Percentiles rank a stretch among this genome's conserved stretches.
These are phyloP conservation scores for Beris morrisii DNA, from an alignment of 2,888 invertebrate genomes.

Conservation along the genomic window DNA sequence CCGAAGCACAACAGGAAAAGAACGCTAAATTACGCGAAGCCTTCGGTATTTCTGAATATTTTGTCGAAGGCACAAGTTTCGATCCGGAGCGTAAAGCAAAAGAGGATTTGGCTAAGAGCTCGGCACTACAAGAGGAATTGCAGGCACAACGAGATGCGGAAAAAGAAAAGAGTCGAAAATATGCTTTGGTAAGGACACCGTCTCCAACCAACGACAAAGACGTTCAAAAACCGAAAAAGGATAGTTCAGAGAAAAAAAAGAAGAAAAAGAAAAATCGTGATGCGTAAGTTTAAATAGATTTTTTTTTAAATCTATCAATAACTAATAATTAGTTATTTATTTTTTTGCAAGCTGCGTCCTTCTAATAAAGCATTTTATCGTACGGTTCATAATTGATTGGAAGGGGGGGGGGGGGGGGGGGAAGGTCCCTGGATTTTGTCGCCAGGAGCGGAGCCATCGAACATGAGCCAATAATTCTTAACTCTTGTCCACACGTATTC, in stretches of 20 bases:
- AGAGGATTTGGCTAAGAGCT: conserved; percentile 58
- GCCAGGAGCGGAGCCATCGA: no score
- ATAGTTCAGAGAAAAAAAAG: conserved; percentile 62
- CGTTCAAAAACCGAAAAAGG: conserved; percentile 37
- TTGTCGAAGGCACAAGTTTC: conserved; percentile 91
- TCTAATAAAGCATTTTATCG: no score
- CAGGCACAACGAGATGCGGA: conserved; percentile 56
- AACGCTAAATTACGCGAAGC: conserved; percentile 91
- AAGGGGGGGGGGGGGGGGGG: no score
- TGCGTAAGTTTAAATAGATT: conserved; percentile 59
- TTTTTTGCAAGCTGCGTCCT: conserved; percentile 41
- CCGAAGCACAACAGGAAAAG: conserved; percentile 94
- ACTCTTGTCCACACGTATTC: no score
- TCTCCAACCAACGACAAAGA: conserved; percentile 61
- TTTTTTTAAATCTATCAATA: conserved; percentile 2
- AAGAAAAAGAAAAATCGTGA: conserved; percentile 74
- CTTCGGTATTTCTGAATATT: conserved; percentile 91
- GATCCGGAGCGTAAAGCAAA: conserved; percentile 72
- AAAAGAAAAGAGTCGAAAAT: conserved; percentile 59
- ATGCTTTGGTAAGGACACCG: conserved; percentile 77
- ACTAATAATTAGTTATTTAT: no score
- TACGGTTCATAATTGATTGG: no score
- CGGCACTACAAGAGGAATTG: conserved; percentile 56
- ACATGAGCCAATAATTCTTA: no score
- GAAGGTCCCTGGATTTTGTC: no score